Conservation (phyloP, 2,797 vertebrate species). For the Amblyraja radiata region DNA sequence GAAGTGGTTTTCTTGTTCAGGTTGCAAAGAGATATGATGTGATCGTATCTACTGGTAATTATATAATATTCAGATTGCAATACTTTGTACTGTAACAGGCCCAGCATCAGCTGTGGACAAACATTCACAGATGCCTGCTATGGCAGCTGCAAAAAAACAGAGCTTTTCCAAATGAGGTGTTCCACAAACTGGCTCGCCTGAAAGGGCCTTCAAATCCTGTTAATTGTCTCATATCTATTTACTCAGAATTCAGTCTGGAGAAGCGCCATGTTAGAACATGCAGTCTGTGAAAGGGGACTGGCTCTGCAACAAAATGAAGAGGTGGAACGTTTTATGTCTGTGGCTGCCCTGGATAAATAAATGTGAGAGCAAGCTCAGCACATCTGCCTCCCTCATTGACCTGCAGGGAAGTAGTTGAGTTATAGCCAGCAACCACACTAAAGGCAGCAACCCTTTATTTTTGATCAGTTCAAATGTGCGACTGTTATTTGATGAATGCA, state of each 20-base stretch:
- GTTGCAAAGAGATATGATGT: not conserved
- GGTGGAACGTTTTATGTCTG: not conserved
- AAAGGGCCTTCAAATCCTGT: not conserved
- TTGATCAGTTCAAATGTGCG: not conserved
- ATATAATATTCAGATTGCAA: not conserved
- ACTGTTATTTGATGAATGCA: not conserved
- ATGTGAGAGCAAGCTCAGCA: not conserved
- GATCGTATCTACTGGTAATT: not conserved
- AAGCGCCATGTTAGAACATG: not conserved
- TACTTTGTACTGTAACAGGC: not conserved
- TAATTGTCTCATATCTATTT: not conserved
- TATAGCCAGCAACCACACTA: not conserved
- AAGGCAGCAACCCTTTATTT: not conserved
- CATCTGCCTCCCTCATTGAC: not conserved
- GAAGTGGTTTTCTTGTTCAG: not conserved
- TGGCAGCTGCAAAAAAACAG: not conserved
- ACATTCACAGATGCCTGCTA: conserved; percentile 10
- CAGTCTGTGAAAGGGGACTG: not conserved
- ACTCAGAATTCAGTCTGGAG: not conserved
- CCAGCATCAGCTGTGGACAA: not conserved
- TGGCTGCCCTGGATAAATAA: not conserved
- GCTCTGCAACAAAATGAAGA: not conserved
- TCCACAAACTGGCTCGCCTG: not conserved
- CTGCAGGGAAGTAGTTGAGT: not conserved
- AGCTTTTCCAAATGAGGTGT: not conserved